Conservation (phyloP, 2,888 invertebrate species). For the Empis stercorea region DNA sequence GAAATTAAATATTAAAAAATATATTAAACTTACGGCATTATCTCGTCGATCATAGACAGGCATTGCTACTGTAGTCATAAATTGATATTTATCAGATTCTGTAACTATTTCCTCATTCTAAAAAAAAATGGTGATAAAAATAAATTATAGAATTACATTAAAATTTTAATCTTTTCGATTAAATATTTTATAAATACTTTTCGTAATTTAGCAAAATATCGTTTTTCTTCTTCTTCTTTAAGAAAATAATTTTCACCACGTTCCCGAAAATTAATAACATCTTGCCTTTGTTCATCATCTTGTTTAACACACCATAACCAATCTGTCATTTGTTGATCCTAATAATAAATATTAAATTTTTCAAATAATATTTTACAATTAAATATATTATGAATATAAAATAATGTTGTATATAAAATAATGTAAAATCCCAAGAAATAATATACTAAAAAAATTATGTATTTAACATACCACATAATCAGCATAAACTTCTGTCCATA, state of each 20-base stretch:
- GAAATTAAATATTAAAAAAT: background rate
- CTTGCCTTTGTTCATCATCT: slow-evolving; percentile 62
- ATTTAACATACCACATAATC: slow-evolving; percentile 57
- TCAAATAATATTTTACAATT: slow-evolving; percentile 1
- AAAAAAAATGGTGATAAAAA: background rate
- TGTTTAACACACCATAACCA: slow-evolving; percentile 81
- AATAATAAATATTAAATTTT: slow-evolving; percentile 1
- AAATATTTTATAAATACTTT: slow-evolving; percentile 4
- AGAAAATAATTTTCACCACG: slow-evolving; percentile 41
- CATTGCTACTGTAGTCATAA: slow-evolving; percentile 88
- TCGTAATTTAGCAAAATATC: slow-evolving; percentile 25
- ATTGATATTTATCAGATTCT: slow-evolving; percentile 50
- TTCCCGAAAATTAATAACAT: slow-evolving; percentile 51
- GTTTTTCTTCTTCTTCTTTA: slow-evolving; percentile 46
- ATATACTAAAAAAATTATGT: too few species aligned
- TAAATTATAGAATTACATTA: background rate
- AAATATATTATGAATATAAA: too few species aligned
- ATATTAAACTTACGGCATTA: slow-evolving; percentile 73
- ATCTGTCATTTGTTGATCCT: slow-evolving; percentile 83
- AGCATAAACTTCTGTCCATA: slow-evolving; percentile 95
- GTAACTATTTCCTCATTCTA: background rate
- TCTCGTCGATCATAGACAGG: slow-evolving; percentile 83
- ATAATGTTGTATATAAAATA: too few species aligned
- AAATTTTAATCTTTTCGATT: background rate
- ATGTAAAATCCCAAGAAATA: too few species aligned